Evolutionary conservation across 2,888 invertebrate genomes (phyloP).

Genomic region (Agrotis exclamationis): DNA sequence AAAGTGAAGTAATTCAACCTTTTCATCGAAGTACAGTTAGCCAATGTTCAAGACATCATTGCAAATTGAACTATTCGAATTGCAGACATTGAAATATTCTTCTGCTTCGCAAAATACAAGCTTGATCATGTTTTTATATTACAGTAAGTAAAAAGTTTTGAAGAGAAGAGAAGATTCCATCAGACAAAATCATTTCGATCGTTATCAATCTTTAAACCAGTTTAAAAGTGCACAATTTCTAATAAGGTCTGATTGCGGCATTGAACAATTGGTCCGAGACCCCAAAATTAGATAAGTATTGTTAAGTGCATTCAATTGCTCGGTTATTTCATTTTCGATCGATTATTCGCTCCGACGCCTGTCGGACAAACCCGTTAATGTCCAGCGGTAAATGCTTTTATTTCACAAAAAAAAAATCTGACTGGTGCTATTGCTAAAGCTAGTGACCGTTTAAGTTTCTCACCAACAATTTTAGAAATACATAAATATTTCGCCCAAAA

Average conservation of each 20-base stretch:
- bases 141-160: too few species aligned
- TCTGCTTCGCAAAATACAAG: conserved; percentile 9
- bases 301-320: conserved; percentile 74
- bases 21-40: conserved; percentile 32
- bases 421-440: conserved; percentile 63
- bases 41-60: conserved; percentile 3
- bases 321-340: conserved; percentile 76
- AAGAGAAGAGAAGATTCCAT: neutral
- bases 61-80: conserved; percentile 6
- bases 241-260: conserved; percentile 28
- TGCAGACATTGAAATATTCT: too few species aligned
- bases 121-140: too few species aligned
- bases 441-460: conserved; percentile 45
- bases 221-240: conserved; percentile 19
- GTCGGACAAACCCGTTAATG: conserved; percentile 69
- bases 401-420: conserved; percentile 61
- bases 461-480: conserved; percentile 45
- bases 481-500: conserved; percentile 46
- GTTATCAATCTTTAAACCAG: conserved; percentile 25
- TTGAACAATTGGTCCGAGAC: conserved; percentile 40
- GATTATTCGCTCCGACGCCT: conserved; percentile 83
- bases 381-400: conserved; percentile 71
- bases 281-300: conserved; percentile 52
- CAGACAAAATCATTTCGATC: conserved; percentile 19
- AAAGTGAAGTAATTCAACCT: conserved; percentile 23